Conservation (phyloP, 2,888 invertebrate species). For the Parthenolecanium corni region DNA sequence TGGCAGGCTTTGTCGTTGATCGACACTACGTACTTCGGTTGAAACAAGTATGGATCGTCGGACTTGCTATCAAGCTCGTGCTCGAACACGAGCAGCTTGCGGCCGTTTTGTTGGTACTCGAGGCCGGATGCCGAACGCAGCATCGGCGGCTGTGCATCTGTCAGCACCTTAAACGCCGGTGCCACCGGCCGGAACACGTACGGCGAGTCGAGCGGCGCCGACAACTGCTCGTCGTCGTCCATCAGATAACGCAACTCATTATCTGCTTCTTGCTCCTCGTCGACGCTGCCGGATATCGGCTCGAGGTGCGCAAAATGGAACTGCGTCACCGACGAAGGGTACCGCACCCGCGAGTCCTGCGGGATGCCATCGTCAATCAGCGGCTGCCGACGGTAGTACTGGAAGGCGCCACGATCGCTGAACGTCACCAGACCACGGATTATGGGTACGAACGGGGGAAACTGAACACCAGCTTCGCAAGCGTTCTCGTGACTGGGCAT, state of each 20-base stretch:
- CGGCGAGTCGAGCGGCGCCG: not conserved
- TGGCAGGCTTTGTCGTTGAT: conserved; percentile 11
- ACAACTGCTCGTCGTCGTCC: not conserved
- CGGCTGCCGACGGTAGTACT: conserved; percentile 3
- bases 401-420: conserved; percentile 15
- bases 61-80: conserved; percentile 6
- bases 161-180: conserved; percentile 3
- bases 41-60: not conserved
- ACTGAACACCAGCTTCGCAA: not conserved
- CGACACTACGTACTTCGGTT: conserved; percentile 6
- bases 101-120: not conserved
- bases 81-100: not conserved
- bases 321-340: not conserved
- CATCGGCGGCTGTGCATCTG: not conserved
- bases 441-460: not conserved
- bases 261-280: not conserved
- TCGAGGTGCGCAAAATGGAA: not conserved
- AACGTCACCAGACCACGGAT: conserved; percentile 1
- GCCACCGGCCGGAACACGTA: conserved; percentile 1
- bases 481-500: not conserved
- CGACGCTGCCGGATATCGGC: not conserved
- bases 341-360: not conserved
- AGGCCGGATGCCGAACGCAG: not conserved
- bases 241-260: not conserved
- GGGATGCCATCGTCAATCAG: not conserved